These are phyloP conservation scores for Bradypus variegatus DNA, from an alignment of 2,797 vertebrate genomes.

Conservation along the genomic window DNA sequence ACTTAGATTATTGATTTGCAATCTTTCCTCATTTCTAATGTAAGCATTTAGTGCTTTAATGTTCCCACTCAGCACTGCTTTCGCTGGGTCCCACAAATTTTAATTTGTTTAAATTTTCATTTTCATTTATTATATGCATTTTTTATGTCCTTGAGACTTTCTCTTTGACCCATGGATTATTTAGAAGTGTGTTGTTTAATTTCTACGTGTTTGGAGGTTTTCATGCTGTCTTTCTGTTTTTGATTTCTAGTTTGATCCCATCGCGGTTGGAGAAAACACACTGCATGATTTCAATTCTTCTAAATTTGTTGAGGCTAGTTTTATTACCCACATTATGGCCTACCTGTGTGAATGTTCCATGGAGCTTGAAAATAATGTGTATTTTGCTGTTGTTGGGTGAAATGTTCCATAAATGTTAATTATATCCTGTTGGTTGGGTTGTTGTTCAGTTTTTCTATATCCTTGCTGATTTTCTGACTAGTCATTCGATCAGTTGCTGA, in stretches of 20 bases:
- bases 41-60: too few species aligned
- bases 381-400: background rate
- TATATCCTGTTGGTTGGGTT: background rate
- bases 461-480: background rate
- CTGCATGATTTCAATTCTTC: background rate
- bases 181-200: background rate
- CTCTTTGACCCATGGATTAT: background rate
- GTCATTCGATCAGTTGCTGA: background rate
- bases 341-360: background rate
- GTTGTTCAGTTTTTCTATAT: background rate
- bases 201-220: background rate
- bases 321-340: background rate
- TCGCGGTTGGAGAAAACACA: background rate
- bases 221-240: background rate
- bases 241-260: background rate
- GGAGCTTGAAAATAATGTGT: background rate
- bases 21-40: too few species aligned
- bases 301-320: background rate
- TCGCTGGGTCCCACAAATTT: background rate
- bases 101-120: background rate
- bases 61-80: background rate
- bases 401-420: background rate
- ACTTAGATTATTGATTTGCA: too few species aligned
- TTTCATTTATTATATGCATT: background rate
- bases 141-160: background rate